These are phyloP conservation scores for Cynopterus brachyotis DNA, from an alignment of 2,113 vertebrate genomes.

Conservation along the genomic window DNA sequence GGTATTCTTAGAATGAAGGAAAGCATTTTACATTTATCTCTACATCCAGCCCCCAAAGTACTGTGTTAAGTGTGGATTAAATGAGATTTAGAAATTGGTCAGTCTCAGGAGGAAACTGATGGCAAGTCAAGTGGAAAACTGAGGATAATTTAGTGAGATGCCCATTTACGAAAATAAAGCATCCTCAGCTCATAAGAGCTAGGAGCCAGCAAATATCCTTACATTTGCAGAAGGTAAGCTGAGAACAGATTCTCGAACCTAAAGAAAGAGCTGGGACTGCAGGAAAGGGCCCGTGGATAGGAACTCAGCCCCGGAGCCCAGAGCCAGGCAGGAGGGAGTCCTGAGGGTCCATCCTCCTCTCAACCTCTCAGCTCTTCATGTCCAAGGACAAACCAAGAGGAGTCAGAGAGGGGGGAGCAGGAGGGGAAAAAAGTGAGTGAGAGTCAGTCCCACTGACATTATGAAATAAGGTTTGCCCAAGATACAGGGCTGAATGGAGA, in stretches of 20 bases:
- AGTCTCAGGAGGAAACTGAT: background rate
- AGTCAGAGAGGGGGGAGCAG: background rate
- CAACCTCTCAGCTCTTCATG: background rate
- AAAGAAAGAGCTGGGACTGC: background rate
- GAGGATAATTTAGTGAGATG: background rate
- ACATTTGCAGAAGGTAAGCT: background rate
- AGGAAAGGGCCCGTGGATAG: background rate
- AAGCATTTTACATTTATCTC: background rate
- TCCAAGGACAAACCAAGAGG: background rate
- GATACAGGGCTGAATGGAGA: background rate
- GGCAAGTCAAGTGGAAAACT: background rate
- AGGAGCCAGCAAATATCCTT: fast-evolving
- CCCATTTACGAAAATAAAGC: background rate
- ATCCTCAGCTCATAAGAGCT: background rate
- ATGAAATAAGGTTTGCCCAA: background rate
- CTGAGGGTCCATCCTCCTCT: background rate
- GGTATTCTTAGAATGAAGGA: background rate
- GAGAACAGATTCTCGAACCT: background rate
- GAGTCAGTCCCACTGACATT: fast-evolving
- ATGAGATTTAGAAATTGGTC: background rate
- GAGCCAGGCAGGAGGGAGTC: background rate
- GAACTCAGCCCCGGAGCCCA: background rate
- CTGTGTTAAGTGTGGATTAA: background rate
- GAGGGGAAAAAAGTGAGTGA: background rate
- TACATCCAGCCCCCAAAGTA: too few species aligned